phyloP scores from a whole-genome alignment of 2,113 vertebrate genomes.

The Tragelaphus buxtoni region DNA sequence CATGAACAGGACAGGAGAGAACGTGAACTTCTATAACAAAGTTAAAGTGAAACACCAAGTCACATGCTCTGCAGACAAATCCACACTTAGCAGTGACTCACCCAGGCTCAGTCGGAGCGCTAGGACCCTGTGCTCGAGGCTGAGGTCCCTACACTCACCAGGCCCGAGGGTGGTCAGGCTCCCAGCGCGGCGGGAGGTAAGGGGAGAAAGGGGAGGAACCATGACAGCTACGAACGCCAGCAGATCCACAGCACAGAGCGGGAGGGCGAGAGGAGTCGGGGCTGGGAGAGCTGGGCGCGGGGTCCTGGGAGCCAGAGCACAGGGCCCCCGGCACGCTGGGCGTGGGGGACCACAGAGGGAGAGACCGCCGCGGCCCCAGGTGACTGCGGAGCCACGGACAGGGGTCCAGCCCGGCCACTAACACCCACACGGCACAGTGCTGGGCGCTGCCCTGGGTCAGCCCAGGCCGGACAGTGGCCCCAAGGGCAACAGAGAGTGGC shows the following conservation, averaged over 20 bases:
- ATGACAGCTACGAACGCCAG: accelerated
- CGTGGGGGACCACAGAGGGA: accelerated
- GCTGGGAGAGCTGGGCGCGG: accelerated
- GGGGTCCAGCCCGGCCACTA: accelerated
- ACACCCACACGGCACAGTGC: accelerated
- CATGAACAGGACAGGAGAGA: not conserved
- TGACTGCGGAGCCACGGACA: accelerated
- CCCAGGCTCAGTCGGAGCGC: not conserved
- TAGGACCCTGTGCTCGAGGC: accelerated
- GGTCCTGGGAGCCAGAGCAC: not conserved
- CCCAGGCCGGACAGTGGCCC: not conserved
- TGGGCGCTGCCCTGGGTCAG: not conserved
- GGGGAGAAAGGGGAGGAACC: not conserved
- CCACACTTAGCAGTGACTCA: not conserved
- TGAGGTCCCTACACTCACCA: accelerated
- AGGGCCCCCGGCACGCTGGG: accelerated
- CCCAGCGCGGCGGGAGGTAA: accelerated
- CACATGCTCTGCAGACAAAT: not conserved
- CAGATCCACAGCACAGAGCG: not conserved
- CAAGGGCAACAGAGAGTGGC: no score
- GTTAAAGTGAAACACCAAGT: not conserved
- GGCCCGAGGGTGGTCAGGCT: no score
- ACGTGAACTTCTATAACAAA: not conserved
- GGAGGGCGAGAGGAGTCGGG: accelerated
- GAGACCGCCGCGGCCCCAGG: accelerated